phyloP scores from a whole-genome alignment of 2,888 invertebrate species.

The Pilophorus perplexus region DNA sequence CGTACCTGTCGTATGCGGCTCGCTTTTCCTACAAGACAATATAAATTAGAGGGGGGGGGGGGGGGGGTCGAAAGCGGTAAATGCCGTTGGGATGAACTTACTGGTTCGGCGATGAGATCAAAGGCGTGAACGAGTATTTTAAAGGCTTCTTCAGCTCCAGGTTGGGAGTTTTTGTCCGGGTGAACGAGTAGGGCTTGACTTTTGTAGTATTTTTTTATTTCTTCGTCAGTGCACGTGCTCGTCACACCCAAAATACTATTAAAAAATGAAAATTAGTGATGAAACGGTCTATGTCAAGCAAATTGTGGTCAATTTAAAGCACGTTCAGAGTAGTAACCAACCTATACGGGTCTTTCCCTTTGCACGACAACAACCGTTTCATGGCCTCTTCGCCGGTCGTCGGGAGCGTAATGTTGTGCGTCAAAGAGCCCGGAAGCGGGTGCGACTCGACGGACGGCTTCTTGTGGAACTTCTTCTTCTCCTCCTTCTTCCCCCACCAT shows the following conservation, averaged over 20 bases:
- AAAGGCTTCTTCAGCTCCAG: conserved; percentile 94
- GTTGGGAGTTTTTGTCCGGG: conserved; percentile 93
- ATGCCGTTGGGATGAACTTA: conserved; percentile 53
- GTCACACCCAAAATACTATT: conserved; percentile 81
- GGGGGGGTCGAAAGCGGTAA: too few relatives aligned
- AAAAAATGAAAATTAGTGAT: too few relatives aligned
- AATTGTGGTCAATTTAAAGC: too few relatives aligned
- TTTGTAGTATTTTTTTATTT: conserved; percentile 91
- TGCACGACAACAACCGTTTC: conserved; percentile 86
- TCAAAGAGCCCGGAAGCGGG: conserved; percentile 57
- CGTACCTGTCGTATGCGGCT: conserved; percentile 69
- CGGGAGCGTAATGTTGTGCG: conserved; percentile 75
- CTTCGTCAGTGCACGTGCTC: conserved; percentile 84
- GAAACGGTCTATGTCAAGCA: too few relatives aligned
- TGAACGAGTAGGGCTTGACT: conserved; percentile 91
- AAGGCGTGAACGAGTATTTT: conserved; percentile 94
- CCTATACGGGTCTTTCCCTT: conserved; percentile 94
- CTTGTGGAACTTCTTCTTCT: conserved; percentile 32
- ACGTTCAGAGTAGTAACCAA: conserved; percentile 36
- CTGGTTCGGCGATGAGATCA: conserved; percentile 89
- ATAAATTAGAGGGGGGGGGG: too few relatives aligned
- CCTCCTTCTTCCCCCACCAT: conserved; percentile 37
- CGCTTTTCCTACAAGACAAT: conserved; percentile 65
- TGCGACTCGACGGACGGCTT: conserved; percentile 49
- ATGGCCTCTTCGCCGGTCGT: conserved; percentile 92